These are phyloP conservation scores for Cryptotis parvus DNA, from an alignment of 2,113 vertebrate genomes.

Conservation along the genomic window DNA sequence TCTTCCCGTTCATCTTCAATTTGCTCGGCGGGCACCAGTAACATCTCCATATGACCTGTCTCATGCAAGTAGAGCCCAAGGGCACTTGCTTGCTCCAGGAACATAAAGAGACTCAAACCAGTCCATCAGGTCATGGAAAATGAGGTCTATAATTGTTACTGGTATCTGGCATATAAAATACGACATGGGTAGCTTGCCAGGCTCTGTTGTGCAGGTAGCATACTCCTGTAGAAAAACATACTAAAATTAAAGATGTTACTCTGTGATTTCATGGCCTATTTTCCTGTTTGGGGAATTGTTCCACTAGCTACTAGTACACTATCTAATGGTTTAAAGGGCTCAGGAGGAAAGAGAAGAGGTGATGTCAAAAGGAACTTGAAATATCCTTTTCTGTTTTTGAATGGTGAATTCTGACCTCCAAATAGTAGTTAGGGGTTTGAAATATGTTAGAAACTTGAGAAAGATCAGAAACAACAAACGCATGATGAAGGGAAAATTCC, in stretches of 20 bases:
- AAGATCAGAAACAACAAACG: background rate
- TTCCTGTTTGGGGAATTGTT: conserved; percentile 45
- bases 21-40: no score
- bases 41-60: no score
- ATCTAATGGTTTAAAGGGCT: conserved; percentile 46
- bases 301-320: conserved; percentile 12
- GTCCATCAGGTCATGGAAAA: no score
- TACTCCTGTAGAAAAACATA: conserved; percentile 34
- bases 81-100: no score
- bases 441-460: conserved; percentile 28
- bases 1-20: no score
- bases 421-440: conserved; percentile 19
- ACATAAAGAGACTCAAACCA: no score
- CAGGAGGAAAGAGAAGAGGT: conserved; percentile 14
- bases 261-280: conserved; percentile 31
- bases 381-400: conserved; percentile 58
- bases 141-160: no score
- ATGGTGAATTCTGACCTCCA: conserved; percentile 50
- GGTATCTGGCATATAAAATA: no score
- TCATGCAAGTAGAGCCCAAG: no score
- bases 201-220: no score
- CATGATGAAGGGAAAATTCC: background rate
- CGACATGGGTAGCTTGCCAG: no score
- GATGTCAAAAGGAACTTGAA: conserved; percentile 54
- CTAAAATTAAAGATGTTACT: conserved; percentile 36